Conservation (phyloP, 2,113 vertebrate genomes). For the Dromas ardeola region DNA sequence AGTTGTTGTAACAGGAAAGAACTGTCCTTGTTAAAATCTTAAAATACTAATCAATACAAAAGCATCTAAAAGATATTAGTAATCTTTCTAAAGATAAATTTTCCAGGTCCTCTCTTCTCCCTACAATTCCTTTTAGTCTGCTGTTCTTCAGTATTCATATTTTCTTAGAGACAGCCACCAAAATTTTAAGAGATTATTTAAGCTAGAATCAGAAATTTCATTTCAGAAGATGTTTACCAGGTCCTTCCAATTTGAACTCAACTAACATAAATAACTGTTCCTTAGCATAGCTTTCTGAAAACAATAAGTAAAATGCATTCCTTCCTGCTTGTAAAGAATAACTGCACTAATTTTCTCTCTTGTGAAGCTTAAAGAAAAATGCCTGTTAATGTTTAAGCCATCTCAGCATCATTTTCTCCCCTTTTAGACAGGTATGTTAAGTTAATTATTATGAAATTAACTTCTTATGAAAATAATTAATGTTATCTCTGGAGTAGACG, state of each 20-base stretch:
- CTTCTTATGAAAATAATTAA: not conserved
- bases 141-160: not conserved
- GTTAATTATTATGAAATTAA: not conserved
- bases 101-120: not conserved
- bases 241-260: not conserved
- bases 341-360: not conserved
- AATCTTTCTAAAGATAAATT: not conserved
- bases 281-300: not conserved
- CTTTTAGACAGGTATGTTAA: not conserved
- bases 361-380: not conserved
- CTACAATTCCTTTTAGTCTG: not conserved
- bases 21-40: not conserved
- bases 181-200: not conserved
- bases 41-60: not conserved
- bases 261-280: not conserved
- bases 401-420: not conserved
- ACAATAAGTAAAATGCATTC: not conserved
- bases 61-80: not conserved
- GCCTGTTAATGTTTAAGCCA: not conserved
- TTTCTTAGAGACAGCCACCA: not conserved
- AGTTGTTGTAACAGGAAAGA: not conserved
- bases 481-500: not conserved
- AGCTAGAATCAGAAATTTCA: not conserved
- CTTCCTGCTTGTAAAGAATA: not conserved
- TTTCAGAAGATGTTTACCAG: not conserved